Evolutionary conservation across 2,888 invertebrate genomes (phyloP), one percentile per base, ranked within the genome.

Genomic region (Diloba caeruleocephala): DNA sequence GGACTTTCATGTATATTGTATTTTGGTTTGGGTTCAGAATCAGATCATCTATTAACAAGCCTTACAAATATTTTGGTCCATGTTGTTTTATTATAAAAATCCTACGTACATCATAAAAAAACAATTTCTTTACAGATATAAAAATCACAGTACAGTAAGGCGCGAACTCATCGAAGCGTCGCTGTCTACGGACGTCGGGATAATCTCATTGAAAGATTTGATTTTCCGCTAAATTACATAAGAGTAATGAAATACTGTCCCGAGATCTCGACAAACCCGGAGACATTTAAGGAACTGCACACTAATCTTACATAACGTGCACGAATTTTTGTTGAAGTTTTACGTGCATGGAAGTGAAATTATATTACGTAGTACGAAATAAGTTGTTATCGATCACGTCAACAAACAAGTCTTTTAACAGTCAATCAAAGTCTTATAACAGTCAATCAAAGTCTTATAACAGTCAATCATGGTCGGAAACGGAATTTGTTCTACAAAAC

Each of bases 181-280:
- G 73, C 71, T 68, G 67, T 59, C 71, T 79, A 75, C 80, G 81
- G 82, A 84, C 82, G 79, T 63, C 68, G 84, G 86, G 89, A 89
- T 92, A 92, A 92, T 90, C 88, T 82, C 84, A 87, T 90, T 83
- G 87, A 90, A 89, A 87, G 90, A 92, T 91, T 92, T 91, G 91
- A 92, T 92, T 91, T 92, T 92, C 90, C 88, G 86, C 88, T 87
- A 92, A 92, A 92, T 92, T 92, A 87, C 87, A 91, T 91, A 87
- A 88, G 88, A 89, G 91, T 90, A 91, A 91, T 90, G 89, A 90
- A 91, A 92, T 88, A 87, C 86, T 84, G 87, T 79, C 79, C 70
- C 75, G 80, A 78, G 82, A 84, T 80, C 78, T 75, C 71, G 71
- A 70, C 71, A 63, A 72, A 74, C 59, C 65, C 71, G 59, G 56